Evolutionary conservation across 2,888 invertebrate species (phyloP), one percentile per base, ranked within the genome.

Genomic region (Nowickia ferox): DNA sequence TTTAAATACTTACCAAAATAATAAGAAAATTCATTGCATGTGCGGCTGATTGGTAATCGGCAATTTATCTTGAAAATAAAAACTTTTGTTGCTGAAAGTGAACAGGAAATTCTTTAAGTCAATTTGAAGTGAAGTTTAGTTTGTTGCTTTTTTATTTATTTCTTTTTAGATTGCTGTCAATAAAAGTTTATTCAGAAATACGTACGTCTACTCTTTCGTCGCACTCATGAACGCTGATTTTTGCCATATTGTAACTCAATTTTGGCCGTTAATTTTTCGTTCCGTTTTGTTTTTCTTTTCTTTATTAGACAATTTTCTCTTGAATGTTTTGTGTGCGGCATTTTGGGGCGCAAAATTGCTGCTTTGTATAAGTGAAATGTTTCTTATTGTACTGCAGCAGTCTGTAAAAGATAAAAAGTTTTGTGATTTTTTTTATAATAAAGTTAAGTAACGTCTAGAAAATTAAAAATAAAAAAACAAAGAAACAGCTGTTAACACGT

Each of bases 321-420:
- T 40, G 59, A 42, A 30, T 46, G 40, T 53, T 42, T 69, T 40
- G 55, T 68, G 57, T 59, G 17, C 40, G 46, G 57, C n/a, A 53
- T 65, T 44, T 69, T 75, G 75, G 44, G 66, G 53, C 59, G n/a
- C 44, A 68, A 76, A 0, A 63, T 19, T 38, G 42, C 19, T 53
- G 46, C 59, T 65, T 13, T 66, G 51, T 80, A 66, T 51, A 69
- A 71, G 46, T 80, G 46, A 72, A 77, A 72, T 46, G 51, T 75
- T 75, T 76, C 44, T 82, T 80, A 44, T 53, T 59, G 42, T 65
- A 81, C 57, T 82, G 85, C 85, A 77, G 77, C 74, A 77, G 84
- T 85, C 85, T 85, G 40, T 68, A 6, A 38, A 30, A 68, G 82
- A 85, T 85, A 85, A 82, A 65, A 82, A 82, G 65, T 80, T 82